These are phyloP conservation scores for Oryzias javanicus DNA, from an alignment of 2,113 vertebrate genomes.

Conservation along the genomic window DNA sequence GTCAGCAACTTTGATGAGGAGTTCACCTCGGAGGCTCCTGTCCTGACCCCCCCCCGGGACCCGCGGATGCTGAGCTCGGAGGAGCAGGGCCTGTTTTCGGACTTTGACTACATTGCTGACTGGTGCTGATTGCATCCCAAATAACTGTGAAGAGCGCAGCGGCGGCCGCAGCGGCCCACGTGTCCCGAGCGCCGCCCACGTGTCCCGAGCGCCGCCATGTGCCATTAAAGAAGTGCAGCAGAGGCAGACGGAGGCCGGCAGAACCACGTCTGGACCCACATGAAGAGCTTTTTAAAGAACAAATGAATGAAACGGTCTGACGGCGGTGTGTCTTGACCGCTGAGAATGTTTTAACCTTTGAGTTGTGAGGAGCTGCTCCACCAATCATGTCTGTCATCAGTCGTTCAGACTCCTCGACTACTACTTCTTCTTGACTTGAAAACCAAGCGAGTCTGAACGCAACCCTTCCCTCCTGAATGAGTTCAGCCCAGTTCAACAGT, in stretches of 20 bases:
- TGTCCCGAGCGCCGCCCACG: constrained; percentile 20
- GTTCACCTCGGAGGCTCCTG: constrained; percentile 96
- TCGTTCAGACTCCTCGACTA: constrained; percentile 58
- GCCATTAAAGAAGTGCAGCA: constrained; percentile 72
- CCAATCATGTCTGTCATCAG: constrained; percentile 50
- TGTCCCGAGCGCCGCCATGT: too few species aligned
- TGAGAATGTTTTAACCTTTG: constrained; percentile 80
- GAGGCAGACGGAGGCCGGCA: constrained; percentile 3
- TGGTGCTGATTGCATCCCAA: constrained; percentile 85
- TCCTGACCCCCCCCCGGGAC: constrained; percentile 95
- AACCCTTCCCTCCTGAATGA: not conserved
- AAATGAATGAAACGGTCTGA: constrained; percentile 40
- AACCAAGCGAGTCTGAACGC: constrained; percentile 26
- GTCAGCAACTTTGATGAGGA: constrained; percentile 99
- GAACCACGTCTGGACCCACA: not conserved
- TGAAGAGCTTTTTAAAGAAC: constrained; percentile 28
- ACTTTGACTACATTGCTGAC: constrained; percentile 98
- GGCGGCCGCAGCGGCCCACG: constrained; percentile 71
- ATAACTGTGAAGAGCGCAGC: constrained; percentile 82
- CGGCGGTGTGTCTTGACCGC: constrained; percentile 84
- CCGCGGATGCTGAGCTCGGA: constrained; percentile 88
- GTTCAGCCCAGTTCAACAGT: too few species aligned
- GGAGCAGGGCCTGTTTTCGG: constrained; percentile 93
- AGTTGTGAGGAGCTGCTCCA: constrained; percentile 57
- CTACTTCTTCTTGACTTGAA: constrained; percentile 64